These are phyloP conservation scores for Leptonema lineaticorne DNA, from an alignment of 1,140 invertebrate species.

Conservation along the genomic window DNA sequence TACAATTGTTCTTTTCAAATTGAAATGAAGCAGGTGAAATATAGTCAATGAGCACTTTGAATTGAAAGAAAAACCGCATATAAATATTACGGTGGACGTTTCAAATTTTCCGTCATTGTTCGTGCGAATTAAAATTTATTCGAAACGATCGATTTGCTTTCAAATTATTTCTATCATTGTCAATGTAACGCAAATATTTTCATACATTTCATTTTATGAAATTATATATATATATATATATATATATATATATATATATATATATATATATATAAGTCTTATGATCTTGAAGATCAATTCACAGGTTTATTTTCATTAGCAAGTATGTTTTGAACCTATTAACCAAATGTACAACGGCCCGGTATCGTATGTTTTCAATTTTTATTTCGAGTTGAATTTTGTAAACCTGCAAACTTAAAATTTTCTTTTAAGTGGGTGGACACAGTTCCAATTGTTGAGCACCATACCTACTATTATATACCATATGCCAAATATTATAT, in stretches of 20 bases:
- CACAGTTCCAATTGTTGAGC: too few relatives aligned
- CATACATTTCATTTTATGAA: background rate
- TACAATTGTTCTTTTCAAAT: conserved; percentile 30
- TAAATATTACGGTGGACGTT: background rate
- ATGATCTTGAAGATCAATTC: background rate
- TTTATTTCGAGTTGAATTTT: too few relatives aligned
- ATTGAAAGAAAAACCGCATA: conserved; percentile 10
- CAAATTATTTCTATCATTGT: background rate
- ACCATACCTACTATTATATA: too few relatives aligned
- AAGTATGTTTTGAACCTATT: too few relatives aligned
- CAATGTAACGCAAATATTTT: background rate
- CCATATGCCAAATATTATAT: too few relatives aligned
- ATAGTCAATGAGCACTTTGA: conserved; percentile 14
- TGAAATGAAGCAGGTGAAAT: conserved; percentile 34
- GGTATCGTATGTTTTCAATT: too few relatives aligned
- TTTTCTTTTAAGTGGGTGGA: too few relatives aligned
- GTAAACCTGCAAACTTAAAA: too few relatives aligned
- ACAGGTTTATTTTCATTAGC: background rate
- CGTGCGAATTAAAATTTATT: too few relatives aligned
- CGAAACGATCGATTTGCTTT: background rate
- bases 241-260: background rate
- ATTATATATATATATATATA: background rate
- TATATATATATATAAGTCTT: background rate
- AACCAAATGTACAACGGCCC: too few relatives aligned
- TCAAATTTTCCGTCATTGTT: too few relatives aligned